phyloP scores from a whole-genome alignment of 2,888 invertebrate species.

The Eupelmus urozonus region DNA sequence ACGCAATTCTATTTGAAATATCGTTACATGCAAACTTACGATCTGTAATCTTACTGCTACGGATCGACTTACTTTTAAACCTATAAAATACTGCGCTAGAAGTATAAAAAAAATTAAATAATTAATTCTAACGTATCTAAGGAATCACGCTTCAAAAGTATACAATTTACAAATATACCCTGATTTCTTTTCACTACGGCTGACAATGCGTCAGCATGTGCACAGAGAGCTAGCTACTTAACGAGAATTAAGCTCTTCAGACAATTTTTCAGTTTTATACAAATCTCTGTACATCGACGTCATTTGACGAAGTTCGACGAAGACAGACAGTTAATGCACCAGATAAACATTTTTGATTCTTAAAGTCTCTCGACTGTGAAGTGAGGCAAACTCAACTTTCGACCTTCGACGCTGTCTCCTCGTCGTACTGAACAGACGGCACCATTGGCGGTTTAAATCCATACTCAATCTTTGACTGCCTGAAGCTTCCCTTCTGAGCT shows the following conservation, averaged over 20 bases:
- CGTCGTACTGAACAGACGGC: slow-evolving; percentile 89
- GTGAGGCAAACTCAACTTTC: slow-evolving; percentile 63
- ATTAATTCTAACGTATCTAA: slow-evolving; percentile 40
- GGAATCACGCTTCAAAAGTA: slow-evolving; percentile 12
- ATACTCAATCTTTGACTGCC: slow-evolving; percentile 87
- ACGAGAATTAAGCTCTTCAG: slow-evolving; percentile 9
- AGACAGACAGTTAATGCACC: slow-evolving; percentile 11
- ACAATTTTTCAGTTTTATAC: slow-evolving; percentile 25
- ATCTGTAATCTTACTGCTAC: background rate
- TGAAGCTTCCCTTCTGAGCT: slow-evolving; percentile 79
- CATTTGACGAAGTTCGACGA: too few relatives aligned
- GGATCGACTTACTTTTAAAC: slow-evolving; percentile 23
- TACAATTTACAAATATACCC: slow-evolving; percentile 39
- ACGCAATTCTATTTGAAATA: slow-evolving; percentile 25
- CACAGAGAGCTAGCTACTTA: background rate
- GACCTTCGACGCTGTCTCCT: slow-evolving; percentile 78
- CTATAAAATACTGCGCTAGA: slow-evolving; percentile 23
- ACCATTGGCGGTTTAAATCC: slow-evolving; percentile 90
- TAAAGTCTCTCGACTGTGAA: slow-evolving; percentile 4
- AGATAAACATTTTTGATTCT: slow-evolving; percentile 2
- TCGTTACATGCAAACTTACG: background rate
- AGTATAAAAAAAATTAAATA: slow-evolving; percentile 36
- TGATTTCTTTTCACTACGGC: slow-evolving; percentile 1
- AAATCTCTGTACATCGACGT: slow-evolving; percentile 7
- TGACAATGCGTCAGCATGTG: slow-evolving; percentile 15